Evolutionary conservation across 2,113 vertebrate genomes (phyloP), one percentile per base, ranked within the genome.

Genomic region (Macaca nemestrina): DNA sequence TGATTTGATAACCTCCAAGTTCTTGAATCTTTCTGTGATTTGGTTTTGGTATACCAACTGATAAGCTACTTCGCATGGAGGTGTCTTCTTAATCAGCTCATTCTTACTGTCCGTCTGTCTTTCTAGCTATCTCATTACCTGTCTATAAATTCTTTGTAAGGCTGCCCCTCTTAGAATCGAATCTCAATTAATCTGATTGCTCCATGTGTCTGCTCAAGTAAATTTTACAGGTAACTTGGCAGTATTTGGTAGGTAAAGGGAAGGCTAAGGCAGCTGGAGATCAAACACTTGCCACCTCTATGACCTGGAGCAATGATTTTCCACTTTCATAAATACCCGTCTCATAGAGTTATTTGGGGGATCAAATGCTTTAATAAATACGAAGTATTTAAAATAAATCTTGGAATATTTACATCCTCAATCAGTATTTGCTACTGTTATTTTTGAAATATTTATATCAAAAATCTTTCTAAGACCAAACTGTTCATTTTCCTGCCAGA

Each of bases 1-100:
- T 88, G 88, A 52, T 61, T 93, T 91, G 43, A 64, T 95, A 48
- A 96, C 14, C 43, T 95, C 61, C 30, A 83, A 94, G 11, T n/a
- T 67, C 38, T 95, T 50, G 70, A 48, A n/a, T 80, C 14, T 92
- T 72, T 25, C 35, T 93, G 43, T 85, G 52, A 16, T 88, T 91
- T 95, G 8, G 13, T 70, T 95, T 89, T 50, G 50, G 11, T 61
- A 4, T 70, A 35, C 3, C 48, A 43, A 57, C 35, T 48, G 22
- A 52, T 45, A 83, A 94, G 16, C 40, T 79, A 16, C 5, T 79
- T 64, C 27, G 48, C 43, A 52, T 17, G 8, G 23, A 78, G 2
- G 14, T 25, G 5, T 61, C 22, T 35, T 73, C n/a, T 73, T 75
- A 52, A 40, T 38, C 17, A 68, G 35, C 48, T 68, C 9, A 20